Evolutionary conservation across 2,797 vertebrate genomes (phyloP), one percentile per base, ranked within the genome.

Genomic region (Rhinella marina): DNA sequence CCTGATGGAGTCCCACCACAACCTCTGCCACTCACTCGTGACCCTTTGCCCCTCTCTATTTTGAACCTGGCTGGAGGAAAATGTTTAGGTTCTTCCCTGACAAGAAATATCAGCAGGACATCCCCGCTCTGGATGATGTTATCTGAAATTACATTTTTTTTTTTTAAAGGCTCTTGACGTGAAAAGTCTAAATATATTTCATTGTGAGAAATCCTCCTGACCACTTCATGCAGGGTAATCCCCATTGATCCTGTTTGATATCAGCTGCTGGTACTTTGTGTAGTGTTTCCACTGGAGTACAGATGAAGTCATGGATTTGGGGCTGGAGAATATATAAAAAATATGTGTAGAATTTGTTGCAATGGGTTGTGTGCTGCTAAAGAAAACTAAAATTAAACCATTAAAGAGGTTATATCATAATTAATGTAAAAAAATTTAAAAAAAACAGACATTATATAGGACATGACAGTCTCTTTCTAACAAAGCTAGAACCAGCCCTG

Each of bases 101-200:
- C 87, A 88, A 78, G 86, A 84, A 56, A 59, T 70, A 84, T 7
- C 81, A 88, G 73, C 86, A 23, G 73, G 81, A 57, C 57, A 57
- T 80, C 32, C 73, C 48, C 50, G 41, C 82, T 54, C 62, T 21
- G 11, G 52, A 62, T 9, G 75, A 72, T 52, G 14, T 10, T 32
- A 48, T 88, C 81, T 32, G n/a, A 50, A 73, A 29, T 72, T 79
- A 25, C 57, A 77, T 85, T 84, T 61, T 72, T 73, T 70, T 50
- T 61, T 48, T 61, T 50, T 16, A 59, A 27, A 68, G 11, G 6
- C 54, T 81, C 14, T 84, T 27, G n/a, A 80, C 41, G 9, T 17
- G 73, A 19, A 54, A 61, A 32, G 64, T 79, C 72, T 79, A 82
- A 85, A 75, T 88, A 66, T 81, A 75, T 88, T 64, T 64, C 70